Percentiles rank a stretch among this genome's conserved stretches.
Conservation (phyloP, 2,888 invertebrate genomes). For the Brachyopa scutellaris region DNA sequence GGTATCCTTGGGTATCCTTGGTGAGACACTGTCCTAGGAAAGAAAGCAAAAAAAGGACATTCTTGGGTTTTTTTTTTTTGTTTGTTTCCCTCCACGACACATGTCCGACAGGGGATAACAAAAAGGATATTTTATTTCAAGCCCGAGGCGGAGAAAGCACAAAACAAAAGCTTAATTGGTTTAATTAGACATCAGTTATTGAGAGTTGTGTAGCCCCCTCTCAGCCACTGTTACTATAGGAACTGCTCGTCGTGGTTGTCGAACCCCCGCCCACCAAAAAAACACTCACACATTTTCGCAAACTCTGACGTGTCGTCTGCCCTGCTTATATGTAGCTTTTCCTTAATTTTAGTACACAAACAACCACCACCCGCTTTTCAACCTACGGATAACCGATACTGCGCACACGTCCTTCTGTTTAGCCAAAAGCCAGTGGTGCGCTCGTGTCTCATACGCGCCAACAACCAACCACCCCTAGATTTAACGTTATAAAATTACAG, state of each 20-base stretch:
- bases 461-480: slow-evolving; percentile 16
- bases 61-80: too few species aligned
- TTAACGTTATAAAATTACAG: slow-evolving; percentile 31
- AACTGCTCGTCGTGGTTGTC: slow-evolving; percentile 10
- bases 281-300: background rate
- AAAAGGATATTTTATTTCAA: background rate
- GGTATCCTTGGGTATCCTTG: too few species aligned
- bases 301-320: slow-evolving; percentile 7
- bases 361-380: background rate
- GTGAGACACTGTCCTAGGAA: too few species aligned
- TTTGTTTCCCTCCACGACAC: background rate
- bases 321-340: background rate
- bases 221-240: slow-evolving; percentile 30
- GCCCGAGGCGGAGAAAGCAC: background rate
- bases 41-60: too few species aligned
- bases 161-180: slow-evolving; percentile 9
- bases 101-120: background rate
- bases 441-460: background rate
- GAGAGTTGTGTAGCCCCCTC: too few species aligned
- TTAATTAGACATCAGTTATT: slow-evolving; percentile 20
- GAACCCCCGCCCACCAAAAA: too few species aligned
- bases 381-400: too few species aligned
- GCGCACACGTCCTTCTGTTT: slow-evolving; percentile 14
- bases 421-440: too few species aligned
- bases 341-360: background rate